Evolutionary conservation across 2,797 vertebrate genomes (phyloP), one percentile per base, ranked within the genome.

Genomic region (Podargus strigoides): DNA sequence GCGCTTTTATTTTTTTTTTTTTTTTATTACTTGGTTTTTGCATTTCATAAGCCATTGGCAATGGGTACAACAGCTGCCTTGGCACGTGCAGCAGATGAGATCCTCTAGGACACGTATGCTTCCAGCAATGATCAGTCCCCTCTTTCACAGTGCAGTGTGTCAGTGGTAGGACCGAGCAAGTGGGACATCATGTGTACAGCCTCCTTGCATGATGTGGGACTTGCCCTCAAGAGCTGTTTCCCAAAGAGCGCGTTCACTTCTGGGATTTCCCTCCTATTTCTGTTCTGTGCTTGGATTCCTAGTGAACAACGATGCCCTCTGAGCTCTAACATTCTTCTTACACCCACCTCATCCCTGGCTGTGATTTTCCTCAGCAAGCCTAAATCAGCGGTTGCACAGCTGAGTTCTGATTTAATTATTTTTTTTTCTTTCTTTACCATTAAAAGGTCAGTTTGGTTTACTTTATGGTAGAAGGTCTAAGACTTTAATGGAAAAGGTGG

Each of bases 181-280:
- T 1, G 1, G 49, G 46, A 32, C 44, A 7, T 36, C 1, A 0
- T 18, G 13, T 20, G 7, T n/a, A n/a, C 0, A 0, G 36, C 22
- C 52, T 89, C 78, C n/a, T 75, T 11, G 27, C 4, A 0, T 34
- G 21, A 10, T 42, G 24, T n/a, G 34, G 46, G 60, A 55, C 67
- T 60, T 4, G 0, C 20, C 52, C 26, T 73, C 59, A 14, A 18
- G 36, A 30, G 39, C 6, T 47, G 16, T 70, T 84, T 52, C 74
- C 74, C 27, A 30, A 68, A 24, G 49, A 62, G 23, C 0, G 0
- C 0, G 0, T 63, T 84, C 27, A 6, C 52, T 70, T 58, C 12
- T 41, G 12, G 14, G 30, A 69, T 73, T 85, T 74, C 34, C 23
- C 55, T 75, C 27, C 19, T 50, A 4, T 27, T 70, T 58, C 37